Conservation (phyloP, 2,888 invertebrate genomes). For the Drosophila incognita region DNA sequence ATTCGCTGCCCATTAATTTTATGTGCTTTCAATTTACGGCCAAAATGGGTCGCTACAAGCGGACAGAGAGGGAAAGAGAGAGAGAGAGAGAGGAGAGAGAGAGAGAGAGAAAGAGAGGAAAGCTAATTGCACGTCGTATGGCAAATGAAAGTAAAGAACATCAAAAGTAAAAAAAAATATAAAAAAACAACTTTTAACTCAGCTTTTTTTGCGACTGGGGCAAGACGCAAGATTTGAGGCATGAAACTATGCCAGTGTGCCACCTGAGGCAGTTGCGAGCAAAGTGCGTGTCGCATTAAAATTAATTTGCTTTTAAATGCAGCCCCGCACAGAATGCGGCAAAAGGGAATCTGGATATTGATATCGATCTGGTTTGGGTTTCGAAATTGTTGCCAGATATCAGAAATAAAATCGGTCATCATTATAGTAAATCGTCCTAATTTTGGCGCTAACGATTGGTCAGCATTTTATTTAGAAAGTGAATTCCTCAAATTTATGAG, state of each 20-base stretch:
- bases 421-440: neutral
- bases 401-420: neutral
- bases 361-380: conserved; percentile 5
- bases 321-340: conserved; percentile 3
- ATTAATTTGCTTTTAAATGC: conserved; percentile 61
- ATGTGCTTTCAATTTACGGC: conserved; percentile 38
- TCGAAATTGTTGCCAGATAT: conserved; percentile 32
- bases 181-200: conserved; percentile 33
- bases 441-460: neutral
- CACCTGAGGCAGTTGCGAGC: conserved; percentile 28
- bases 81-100: conserved; percentile 6
- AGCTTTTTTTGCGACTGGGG: conserved; percentile 9
- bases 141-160: conserved; percentile 53
- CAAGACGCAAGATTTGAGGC: neutral
- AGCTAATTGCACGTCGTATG: conserved; percentile 35
- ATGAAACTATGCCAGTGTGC: conserved; percentile 40
- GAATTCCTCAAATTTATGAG: neutral
- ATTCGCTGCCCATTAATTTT: conserved; percentile 43
- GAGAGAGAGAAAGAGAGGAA: conserved; percentile 18
- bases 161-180: conserved; percentile 20
- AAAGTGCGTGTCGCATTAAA: conserved; percentile 55
- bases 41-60: conserved; percentile 41
- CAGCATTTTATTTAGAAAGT: neutral
- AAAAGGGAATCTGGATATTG: conserved; percentile 6
- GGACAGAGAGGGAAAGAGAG: conserved; percentile 2